Evolutionary conservation across 2,113 vertebrate species (phyloP).

Genomic region (Chunga burmeisteri): DNA sequence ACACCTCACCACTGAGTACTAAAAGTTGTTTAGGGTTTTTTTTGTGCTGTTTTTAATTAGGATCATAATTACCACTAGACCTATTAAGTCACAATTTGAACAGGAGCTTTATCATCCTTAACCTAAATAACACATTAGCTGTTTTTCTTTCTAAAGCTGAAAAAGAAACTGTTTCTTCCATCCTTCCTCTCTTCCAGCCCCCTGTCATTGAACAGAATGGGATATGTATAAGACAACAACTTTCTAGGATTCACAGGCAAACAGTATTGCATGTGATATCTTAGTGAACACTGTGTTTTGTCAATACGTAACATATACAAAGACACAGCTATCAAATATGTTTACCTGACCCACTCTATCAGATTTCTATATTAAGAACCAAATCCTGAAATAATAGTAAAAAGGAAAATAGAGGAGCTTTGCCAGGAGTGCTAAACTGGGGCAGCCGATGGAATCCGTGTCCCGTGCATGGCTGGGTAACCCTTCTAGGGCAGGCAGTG

Average conservation of each 20-base stretch:
- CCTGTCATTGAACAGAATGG: neutral
- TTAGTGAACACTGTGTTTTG: neutral
- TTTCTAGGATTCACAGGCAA: neutral
- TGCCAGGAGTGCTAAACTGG: neutral
- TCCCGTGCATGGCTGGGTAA: neutral
- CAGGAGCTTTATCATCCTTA: constrained; percentile 10
- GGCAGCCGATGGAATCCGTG: neutral
- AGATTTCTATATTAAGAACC: neutral
- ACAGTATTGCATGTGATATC: fast-evolving
- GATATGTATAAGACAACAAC: neutral
- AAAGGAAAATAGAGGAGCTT: neutral
- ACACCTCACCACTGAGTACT: constrained; percentile 35
- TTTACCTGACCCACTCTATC: neutral
- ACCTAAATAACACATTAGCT: neutral
- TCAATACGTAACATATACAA: neutral
- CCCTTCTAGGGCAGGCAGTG: neutral
- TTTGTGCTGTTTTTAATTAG: constrained; percentile 31
- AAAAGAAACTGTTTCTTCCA: neutral
- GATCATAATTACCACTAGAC: constrained; percentile 30
- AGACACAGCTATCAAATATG: neutral
- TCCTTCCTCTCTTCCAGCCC: neutral
- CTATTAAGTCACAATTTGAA: constrained; percentile 40
- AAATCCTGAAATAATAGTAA: neutral
- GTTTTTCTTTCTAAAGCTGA: constrained; percentile 19
- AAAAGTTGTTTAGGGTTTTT: neutral